Evolutionary conservation across 2,797 vertebrate species (phyloP), one percentile per base, ranked within the genome.

Genomic region (Syngnathus rostellatus): DNA sequence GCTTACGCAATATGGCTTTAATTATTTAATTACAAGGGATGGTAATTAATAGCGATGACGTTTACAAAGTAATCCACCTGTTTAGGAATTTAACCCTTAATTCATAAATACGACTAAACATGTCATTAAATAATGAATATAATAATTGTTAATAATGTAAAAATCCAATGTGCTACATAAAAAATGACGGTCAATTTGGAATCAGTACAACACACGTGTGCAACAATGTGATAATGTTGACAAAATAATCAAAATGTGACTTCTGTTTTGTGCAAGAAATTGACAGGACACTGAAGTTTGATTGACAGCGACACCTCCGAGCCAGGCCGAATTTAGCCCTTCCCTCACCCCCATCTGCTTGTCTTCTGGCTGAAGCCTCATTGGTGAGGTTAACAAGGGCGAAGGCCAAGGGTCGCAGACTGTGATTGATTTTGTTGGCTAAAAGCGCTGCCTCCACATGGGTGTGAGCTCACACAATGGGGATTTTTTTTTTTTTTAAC

Each of bases 381-480:
- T 4, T 6, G 54, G 0, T 25, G 43, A 51, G 82, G 77, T 81
- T 77, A 85, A 77, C 71, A 80, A 67, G 82, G 78, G 45, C 57
- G 73, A 73, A 76, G 80, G 81, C 40, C 79, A 85, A 66, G 87
- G 90, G 85, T 86, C 72, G 75, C 85, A 89, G 87, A 88, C 89
- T 82, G 73, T 82, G 78, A 88, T 88, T 80, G 67, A 80, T 90
- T 63, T 38, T 83, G 82, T 82, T 72, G 78, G 66, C 75, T 45
- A 43, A 63, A 69, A 73, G 71, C 38, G 8, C 72, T 59, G 67
- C 74, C 69, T 46, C 62, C 67, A 71, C 71, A 72, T 77, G 67
- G 72, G 72, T 68, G 72, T 68, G 79, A 12, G 72, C 68, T 65
- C 65, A 62, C 66, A 76, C 75, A 74, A 72, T 58, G 31, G 41